These are phyloP conservation scores for Drosophila pruinosa DNA, from an alignment of 1,140 invertebrate species.

Conservation along the genomic window DNA sequence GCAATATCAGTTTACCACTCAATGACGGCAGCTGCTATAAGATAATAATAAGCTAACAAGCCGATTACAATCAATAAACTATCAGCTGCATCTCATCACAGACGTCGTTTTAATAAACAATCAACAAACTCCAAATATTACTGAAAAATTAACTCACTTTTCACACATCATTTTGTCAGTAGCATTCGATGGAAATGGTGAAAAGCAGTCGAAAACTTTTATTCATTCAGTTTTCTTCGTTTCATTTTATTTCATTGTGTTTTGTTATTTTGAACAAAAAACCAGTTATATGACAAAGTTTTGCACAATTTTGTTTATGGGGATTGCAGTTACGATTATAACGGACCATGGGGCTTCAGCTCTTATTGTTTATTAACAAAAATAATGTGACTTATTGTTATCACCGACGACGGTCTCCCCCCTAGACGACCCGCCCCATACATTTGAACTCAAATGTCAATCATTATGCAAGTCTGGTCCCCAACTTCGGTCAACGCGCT, in stretches of 20 bases:
- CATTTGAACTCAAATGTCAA: constrained; percentile 54
- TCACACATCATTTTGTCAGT: constrained; percentile 26
- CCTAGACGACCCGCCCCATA: constrained; percentile 8
- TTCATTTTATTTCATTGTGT: constrained; percentile 23
- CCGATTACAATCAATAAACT: neutral
- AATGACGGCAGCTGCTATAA: neutral
- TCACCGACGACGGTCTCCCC: neutral
- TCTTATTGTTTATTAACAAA: constrained; percentile 74
- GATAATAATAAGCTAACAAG: neutral
- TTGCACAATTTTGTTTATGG: constrained; percentile 56
- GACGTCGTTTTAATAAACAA: constrained; percentile 4
- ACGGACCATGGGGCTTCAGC: constrained; percentile 51
- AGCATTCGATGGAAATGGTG: constrained; percentile 18
- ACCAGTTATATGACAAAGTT: constrained; percentile 59
- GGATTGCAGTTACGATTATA: constrained; percentile 57
- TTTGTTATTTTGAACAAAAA: constrained; percentile 44
- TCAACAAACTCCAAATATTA: neutral
- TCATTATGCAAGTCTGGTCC: constrained; percentile 70
- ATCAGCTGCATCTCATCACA: neutral
- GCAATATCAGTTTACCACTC: neutral
- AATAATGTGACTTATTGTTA: constrained; percentile 53
- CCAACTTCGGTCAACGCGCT: constrained; percentile 62
- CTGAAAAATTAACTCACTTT: constrained; percentile 13
- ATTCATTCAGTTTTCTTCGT: constrained; percentile 9
- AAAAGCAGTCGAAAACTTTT: constrained; percentile 10